These are phyloP conservation scores for Equus przewalskii DNA, from an alignment of 2,113 vertebrate genomes.

Conservation along the genomic window DNA sequence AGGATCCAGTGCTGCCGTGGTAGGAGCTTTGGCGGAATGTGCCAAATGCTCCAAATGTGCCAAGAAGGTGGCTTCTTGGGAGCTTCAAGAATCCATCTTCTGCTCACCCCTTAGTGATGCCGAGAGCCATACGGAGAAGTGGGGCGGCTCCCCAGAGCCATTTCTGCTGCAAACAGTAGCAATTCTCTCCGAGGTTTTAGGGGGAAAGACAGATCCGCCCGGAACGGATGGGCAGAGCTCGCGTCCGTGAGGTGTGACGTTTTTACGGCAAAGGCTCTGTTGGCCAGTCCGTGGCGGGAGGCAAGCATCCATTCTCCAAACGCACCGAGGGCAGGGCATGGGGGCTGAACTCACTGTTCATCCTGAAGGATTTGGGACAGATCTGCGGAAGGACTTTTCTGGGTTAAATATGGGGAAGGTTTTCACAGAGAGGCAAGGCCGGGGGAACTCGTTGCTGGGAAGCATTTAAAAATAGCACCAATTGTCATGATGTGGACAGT, in stretches of 20 bases:
- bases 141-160: neutral
- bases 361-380: neutral
- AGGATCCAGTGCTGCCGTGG: accelerated
- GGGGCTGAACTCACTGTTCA: neutral
- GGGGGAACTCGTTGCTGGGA: neutral
- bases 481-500: neutral
- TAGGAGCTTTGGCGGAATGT: accelerated
- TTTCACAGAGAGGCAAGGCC: neutral
- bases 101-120: accelerated
- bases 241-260: accelerated
- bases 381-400: neutral
- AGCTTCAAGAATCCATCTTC: neutral
- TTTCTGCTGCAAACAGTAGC: neutral
- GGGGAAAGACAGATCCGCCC: neutral
- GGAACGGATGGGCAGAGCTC: neutral
- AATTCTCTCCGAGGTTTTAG: neutral
- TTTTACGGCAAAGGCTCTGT: accelerated
- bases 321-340: accelerated
- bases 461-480: neutral
- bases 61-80: neutral
- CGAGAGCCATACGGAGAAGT: accelerated
- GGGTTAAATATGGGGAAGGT: neutral
- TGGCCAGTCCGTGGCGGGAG: accelerated
- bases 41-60: neutral
- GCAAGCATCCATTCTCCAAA: neutral